Evolutionary conservation across 2,888 invertebrate genomes (phyloP).

Genomic region (Salticus scenicus): DNA sequence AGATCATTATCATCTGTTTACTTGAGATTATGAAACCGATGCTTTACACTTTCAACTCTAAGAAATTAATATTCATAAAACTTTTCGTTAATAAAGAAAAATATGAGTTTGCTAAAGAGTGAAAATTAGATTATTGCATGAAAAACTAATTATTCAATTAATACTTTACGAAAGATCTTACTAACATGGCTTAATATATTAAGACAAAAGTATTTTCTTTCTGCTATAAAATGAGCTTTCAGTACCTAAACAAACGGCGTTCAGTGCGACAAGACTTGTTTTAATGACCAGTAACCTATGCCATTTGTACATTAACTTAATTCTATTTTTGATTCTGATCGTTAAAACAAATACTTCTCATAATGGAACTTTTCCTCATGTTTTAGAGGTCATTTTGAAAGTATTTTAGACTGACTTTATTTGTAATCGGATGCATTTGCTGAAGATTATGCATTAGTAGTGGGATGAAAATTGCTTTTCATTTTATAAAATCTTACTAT

Average conservation of each 20-base stretch:
- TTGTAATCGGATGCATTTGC: not conserved
- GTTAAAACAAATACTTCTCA: slow-evolving; percentile 10
- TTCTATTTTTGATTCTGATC: not conserved
- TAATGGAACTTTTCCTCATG: not conserved
- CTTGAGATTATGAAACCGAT: no score
- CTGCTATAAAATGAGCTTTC: not conserved
- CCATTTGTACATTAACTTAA: slow-evolving; percentile 3
- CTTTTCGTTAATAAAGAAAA: no score
- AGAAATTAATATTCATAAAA: no score
- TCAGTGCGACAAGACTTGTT: not conserved
- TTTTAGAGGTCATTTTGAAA: not conserved
- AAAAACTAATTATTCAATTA: slow-evolving; percentile 12
- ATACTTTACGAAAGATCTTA: not conserved
- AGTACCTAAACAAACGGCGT: not conserved
- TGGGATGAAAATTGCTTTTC: no score
- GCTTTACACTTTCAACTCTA: no score
- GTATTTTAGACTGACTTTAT: not conserved
- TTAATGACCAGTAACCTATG: slow-evolving; percentile 1
- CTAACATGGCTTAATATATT: not conserved
- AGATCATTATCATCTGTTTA: no score
- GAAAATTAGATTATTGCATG: not conserved
- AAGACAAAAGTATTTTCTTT: not conserved
- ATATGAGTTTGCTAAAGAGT: no score
- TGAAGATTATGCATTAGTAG: no score
- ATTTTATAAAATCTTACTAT: no score